phyloP scores from a whole-genome alignment of 2,888 invertebrate genomes.

The Lathronympha strigana region DNA sequence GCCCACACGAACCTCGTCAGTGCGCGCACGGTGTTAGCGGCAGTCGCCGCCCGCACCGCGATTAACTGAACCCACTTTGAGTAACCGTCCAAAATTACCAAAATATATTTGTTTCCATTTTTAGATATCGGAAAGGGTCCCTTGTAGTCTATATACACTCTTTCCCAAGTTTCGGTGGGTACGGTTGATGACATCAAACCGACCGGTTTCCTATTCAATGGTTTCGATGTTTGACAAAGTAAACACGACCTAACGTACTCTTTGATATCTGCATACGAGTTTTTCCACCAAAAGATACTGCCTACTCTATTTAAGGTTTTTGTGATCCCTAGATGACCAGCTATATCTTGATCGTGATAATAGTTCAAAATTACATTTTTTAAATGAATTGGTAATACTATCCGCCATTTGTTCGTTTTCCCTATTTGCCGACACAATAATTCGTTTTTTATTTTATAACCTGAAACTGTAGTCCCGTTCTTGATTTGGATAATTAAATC shows the following conservation, averaged over 20 bases:
- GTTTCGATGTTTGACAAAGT: constrained; percentile 15
- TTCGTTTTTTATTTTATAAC: constrained; percentile 23
- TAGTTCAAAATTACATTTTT: constrained; percentile 3
- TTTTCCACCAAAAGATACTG: constrained; percentile 10
- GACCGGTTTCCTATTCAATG: constrained; percentile 1
- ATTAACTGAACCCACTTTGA: constrained; percentile 27
- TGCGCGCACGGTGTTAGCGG: constrained; percentile 23
- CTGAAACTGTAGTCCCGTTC: neutral
- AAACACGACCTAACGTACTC: neutral
- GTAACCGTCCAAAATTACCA: constrained; percentile 18
- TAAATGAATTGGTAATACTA: too few relatives aligned
- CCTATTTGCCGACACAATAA: constrained; percentile 11
- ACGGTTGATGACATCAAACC: constrained; percentile 1
- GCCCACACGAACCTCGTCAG: constrained; percentile 20
- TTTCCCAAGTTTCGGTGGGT: neutral
- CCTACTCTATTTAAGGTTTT: constrained; percentile 1
- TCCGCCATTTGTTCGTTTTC: neutral
- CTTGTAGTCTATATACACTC: too few relatives aligned
- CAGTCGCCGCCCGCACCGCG: constrained; percentile 9
- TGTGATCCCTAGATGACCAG: constrained; percentile 16
- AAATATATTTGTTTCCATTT: constrained; percentile 15
- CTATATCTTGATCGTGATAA: constrained; percentile 22
- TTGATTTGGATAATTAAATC: neutral
- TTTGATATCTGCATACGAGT: neutral
- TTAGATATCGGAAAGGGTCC: constrained; percentile 23